A percentile compares a stretch with the other conserved stretches of the same genome.
Conservation (phyloP, 2,113 vertebrate genomes). For the Herpetotheres cachinnans region DNA sequence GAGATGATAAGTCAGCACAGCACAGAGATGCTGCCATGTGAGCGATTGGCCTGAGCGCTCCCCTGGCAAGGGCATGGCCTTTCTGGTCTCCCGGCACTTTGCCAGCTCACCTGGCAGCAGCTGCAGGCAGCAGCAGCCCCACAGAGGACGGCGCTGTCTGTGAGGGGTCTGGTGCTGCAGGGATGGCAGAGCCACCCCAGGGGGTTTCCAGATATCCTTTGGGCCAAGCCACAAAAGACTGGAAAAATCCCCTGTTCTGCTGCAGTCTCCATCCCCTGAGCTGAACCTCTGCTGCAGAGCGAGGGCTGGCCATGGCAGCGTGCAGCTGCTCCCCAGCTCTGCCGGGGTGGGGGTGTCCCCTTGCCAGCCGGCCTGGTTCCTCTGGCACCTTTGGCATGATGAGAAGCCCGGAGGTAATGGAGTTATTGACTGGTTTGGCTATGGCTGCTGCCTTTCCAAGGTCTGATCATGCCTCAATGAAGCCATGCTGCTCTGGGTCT, state of each 20-base stretch:
- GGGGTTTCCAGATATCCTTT: neutral
- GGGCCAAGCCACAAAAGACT: neutral
- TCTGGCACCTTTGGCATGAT: neutral
- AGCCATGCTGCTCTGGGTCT: neutral
- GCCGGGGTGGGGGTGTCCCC: neutral
- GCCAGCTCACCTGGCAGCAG: neutral
- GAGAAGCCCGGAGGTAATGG: neutral
- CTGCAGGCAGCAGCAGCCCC: neutral
- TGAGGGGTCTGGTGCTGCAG: neutral
- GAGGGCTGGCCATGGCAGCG: accelerated
- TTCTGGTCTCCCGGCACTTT: accelerated
- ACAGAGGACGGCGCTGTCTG: neutral
- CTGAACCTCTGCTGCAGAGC: neutral
- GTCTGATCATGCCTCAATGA: accelerated
- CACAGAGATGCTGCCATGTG: neutral
- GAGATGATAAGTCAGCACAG: neutral
- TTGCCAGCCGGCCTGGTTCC: neutral
- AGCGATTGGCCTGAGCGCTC: neutral
- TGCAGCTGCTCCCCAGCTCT: neutral
- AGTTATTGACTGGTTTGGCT: neutral
- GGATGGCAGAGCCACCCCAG: neutral
- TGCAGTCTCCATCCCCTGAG: neutral
- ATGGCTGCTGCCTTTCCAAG: neutral
- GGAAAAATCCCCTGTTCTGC: neutral
- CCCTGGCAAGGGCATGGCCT: neutral